A percentile compares a stretch with the other conserved stretches of the same genome.
Evolutionary conservation across 2,797 vertebrate species (phyloP).

Genomic region (Acomys russatus): DNA sequence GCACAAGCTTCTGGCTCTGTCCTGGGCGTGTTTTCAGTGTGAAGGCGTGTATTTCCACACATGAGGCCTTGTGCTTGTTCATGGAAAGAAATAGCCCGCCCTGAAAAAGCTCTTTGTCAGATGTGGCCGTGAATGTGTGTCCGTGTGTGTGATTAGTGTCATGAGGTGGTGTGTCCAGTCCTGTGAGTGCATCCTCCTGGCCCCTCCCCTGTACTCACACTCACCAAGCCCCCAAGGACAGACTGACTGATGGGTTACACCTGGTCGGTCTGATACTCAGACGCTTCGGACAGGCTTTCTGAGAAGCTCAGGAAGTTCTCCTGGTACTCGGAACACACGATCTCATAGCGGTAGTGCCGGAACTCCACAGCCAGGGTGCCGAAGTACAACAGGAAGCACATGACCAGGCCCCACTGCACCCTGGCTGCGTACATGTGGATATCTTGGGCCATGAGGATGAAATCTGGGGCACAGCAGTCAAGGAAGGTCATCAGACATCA

Average conservation of each 20-base stretch:
- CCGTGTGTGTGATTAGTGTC: slow-evolving; percentile 60
- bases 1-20: slow-evolving; percentile 73
- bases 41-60: slow-evolving; percentile 19
- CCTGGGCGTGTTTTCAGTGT: slow-evolving; percentile 63
- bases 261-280: slow-evolving; percentile 91
- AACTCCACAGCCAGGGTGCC: slow-evolving; percentile 95
- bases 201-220: slow-evolving; percentile 43
- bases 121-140: neutral
- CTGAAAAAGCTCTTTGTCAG: slow-evolving; percentile 81
- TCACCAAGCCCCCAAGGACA: slow-evolving; percentile 21
- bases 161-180: slow-evolving; percentile 80
- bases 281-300: slow-evolving; percentile 89
- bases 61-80: slow-evolving; percentile 74
- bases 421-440: slow-evolving; percentile 92
- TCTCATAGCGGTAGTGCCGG: slow-evolving; percentile 92
- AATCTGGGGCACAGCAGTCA: slow-evolving; percentile 90
- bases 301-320: slow-evolving; percentile 93
- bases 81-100: slow-evolving; percentile 53
- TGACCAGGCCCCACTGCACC: slow-evolving; percentile 95
- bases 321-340: slow-evolving; percentile 90
- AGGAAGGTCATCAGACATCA: slow-evolving; percentile 79
- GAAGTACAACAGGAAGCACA: slow-evolving; percentile 94
- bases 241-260: slow-evolving; percentile 83
- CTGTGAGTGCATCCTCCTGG: slow-evolving; percentile 64
- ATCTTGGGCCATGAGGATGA: slow-evolving; percentile 88